A percentile compares a stretch with the other conserved stretches of the same genome.
Evolutionary conservation across 2,113 vertebrate genomes (phyloP).

Genomic region (Oreochromis aureus): DNA sequence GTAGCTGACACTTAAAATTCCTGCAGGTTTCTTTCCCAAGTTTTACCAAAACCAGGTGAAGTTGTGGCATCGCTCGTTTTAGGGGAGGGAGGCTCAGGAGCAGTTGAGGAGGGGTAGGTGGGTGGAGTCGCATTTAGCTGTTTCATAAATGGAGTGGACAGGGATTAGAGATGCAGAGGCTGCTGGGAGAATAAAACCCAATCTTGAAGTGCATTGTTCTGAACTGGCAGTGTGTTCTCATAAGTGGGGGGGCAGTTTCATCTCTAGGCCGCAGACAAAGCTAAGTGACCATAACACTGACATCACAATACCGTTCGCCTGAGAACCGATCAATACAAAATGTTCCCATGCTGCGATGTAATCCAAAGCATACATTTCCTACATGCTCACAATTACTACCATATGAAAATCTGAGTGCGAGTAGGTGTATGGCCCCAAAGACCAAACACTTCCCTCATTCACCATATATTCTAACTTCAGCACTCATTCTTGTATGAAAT

Average conservation of each 20-base stretch:
- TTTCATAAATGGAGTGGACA: conserved; percentile 49
- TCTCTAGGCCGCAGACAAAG: background rate
- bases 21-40: background rate
- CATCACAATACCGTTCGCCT: conserved; percentile 20
- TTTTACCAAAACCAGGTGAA: background rate
- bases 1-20: background rate
- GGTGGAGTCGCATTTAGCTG: background rate
- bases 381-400: background rate
- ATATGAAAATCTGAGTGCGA: background rate
- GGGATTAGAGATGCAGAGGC: conserved; percentile 22
- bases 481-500: background rate
- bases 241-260: background rate
- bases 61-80: background rate
- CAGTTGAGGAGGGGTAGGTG: background rate
- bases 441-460: background rate
- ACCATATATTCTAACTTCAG: background rate
- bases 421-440: background rate
- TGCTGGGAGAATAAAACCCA: conserved; percentile 1
- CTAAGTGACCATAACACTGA: conserved; percentile 31
- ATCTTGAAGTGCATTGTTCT: conserved; percentile 43
- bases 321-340: background rate
- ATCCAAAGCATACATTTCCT: background rate
- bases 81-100: background rate
- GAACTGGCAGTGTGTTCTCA: conserved; percentile 35
- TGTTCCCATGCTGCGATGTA: conserved; percentile 16